A percentile compares a stretch with the other conserved stretches of the same genome.
Conservation (phyloP, 2,888 invertebrate species). For the Ichneumoninae sp. region DNA sequence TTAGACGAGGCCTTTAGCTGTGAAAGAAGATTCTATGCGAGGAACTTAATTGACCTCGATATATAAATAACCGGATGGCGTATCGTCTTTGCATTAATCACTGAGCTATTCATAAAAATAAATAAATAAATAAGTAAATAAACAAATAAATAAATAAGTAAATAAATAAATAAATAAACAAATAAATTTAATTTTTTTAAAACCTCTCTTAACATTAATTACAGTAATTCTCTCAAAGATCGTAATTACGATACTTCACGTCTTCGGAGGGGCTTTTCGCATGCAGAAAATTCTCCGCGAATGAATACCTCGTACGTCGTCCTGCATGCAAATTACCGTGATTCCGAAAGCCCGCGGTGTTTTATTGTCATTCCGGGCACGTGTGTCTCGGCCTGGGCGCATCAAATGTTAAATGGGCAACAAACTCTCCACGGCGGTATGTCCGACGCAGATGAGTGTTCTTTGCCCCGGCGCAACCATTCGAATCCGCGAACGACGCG, state of each 20-base stretch:
- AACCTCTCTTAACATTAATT: not conserved
- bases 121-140: too few species aligned
- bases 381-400: constrained; percentile 22
- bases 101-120: too few species aligned
- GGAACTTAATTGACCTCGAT: not conserved
- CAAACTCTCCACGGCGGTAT: constrained; percentile 44
- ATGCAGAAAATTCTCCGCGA: constrained; percentile 2
- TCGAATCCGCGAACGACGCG: constrained; percentile 69
- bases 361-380: constrained; percentile 48
- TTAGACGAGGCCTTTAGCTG: constrained; percentile 23
- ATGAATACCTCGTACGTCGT: constrained; percentile 25
- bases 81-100: too few species aligned
- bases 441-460: constrained; percentile 5
- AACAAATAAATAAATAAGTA: too few species aligned
- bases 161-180: too few species aligned
- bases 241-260: not conserved
- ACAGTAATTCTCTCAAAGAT: not conserved
- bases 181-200: too few species aligned
- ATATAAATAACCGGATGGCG: not conserved
- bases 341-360: constrained; percentile 44
- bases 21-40: not conserved
- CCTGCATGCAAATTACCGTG: constrained; percentile 7
- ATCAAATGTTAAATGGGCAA: constrained; percentile 48
- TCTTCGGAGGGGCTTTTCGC: not conserved
- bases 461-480: constrained; percentile 48